Evolutionary conservation across 2,113 vertebrate species (phyloP), one percentile per base, ranked within the genome.

Genomic region (Eudyptes chrysolophus): DNA sequence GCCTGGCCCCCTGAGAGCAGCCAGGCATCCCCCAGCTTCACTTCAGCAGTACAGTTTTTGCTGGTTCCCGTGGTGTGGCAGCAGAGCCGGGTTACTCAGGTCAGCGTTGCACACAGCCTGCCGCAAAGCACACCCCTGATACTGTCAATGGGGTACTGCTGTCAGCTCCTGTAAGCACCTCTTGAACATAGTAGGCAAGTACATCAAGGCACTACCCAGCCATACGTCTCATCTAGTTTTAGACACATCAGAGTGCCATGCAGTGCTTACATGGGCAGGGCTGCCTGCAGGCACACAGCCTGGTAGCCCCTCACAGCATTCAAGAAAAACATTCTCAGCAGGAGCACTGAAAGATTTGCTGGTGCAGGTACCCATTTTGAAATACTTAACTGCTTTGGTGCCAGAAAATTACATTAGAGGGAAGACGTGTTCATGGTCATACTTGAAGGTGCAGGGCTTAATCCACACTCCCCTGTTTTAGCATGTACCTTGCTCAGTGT

Each of bases 141-240:
- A 0, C 42, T 5, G 42, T 44, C 36, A 58, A 15, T 7, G 1
- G 20, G 48, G 48, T 6, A 16, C 42, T 44, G 26, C 52, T 69
- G 44, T 7, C 65, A 78, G 34, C 22, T 44, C 24, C 62, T 9
- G 3, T 18, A 5, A 34, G 51, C 51, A 15, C 14, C 42, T 27
- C n/a, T 29, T 16, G 51, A 42, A 18, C 32, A 27, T 1, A 15
- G 40, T 2, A 16, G 32, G 19, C 10, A 38, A 42, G 38, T 6
- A 29, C 27, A 36, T 54, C 27, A 20, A 44, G 49, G 79, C 30
- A n/a, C 54, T 21, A 15, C 55, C 27, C 25, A 34, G 29, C 40
- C 4, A 0, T 5, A 21, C 3, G 2, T 12, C 38, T 62, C 13
- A 9, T 9, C 18, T 21, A 0, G 1, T 26, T 32, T 52, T 0